Evolutionary conservation across 2,888 invertebrate genomes (phyloP).

Genomic region (Habrosyne pyritoides): DNA sequence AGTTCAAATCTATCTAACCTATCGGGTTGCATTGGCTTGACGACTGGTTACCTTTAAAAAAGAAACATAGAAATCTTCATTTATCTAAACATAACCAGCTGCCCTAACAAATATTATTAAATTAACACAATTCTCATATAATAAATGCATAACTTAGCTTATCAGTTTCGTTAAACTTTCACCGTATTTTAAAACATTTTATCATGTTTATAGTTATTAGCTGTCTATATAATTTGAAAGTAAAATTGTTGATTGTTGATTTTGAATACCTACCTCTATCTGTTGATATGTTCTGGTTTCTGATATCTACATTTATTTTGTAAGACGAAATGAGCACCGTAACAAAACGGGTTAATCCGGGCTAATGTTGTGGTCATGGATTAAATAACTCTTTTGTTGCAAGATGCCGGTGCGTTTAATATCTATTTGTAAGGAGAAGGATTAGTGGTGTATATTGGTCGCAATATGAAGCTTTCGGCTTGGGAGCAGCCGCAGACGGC

Average conservation of each 20-base stretch:
- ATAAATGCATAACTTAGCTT: slow-evolving; percentile 52
- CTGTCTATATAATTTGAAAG: slow-evolving; percentile 39
- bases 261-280: slow-evolving; percentile 36
- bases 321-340: slow-evolving; percentile 62
- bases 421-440: slow-evolving; percentile 68
- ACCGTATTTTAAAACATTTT: slow-evolving; percentile 43
- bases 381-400: slow-evolving; percentile 72
- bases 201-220: slow-evolving; percentile 35
- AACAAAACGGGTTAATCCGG: slow-evolving; percentile 73
- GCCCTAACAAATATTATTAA: slow-evolving; percentile 33
- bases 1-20: no score
- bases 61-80: slow-evolving; percentile 23
- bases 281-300: slow-evolving; percentile 37
- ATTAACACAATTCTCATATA: slow-evolving; percentile 43
- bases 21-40: no score
- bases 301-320: slow-evolving; percentile 43
- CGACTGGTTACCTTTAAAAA: no score
- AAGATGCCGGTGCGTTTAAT: slow-evolving; percentile 68
- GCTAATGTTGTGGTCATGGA: slow-evolving; percentile 69
- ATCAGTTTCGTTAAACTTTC: slow-evolving; percentile 63
- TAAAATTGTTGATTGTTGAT: slow-evolving; percentile 37
- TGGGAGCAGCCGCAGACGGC: slow-evolving; percentile 34
- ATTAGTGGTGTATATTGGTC: slow-evolving; percentile 70
- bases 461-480: slow-evolving; percentile 53
- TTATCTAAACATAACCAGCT: slow-evolving; percentile 16